Evolutionary conservation across 2,113 vertebrate genomes (phyloP).

Genomic region (Heterochromis multidens): DNA sequence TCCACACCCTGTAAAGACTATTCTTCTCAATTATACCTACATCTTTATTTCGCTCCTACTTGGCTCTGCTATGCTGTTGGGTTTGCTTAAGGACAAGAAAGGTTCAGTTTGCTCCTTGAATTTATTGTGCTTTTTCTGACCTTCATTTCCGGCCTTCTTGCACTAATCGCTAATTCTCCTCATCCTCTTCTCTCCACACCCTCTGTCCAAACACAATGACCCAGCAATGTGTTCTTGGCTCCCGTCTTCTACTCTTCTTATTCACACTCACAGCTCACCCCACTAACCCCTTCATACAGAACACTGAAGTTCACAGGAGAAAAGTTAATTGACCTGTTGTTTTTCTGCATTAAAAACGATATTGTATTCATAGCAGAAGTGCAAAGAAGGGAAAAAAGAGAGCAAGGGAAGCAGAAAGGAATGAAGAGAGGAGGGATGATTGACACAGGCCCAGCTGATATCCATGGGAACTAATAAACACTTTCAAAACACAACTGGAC

Average conservation of each 20-base stretch:
- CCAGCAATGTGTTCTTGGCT: conserved; percentile 4
- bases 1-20: not conserved
- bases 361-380: not conserved
- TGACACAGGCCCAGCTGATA: conserved; percentile 41
- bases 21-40: not conserved
- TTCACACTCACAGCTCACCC: not conserved
- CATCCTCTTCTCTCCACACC: conserved; percentile 11
- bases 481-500: conserved; percentile 60
- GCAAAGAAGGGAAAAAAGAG: not conserved
- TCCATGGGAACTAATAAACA: conserved; percentile 71
- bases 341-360: not conserved
- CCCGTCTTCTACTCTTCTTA: not conserved
- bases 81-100: conserved; percentile 36
- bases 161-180: not conserved
- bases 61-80: not conserved
- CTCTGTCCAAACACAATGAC: conserved; percentile 35
- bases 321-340: not conserved
- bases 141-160: conserved; percentile 25
- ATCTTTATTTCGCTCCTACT: not conserved
- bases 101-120: conserved; percentile 9
- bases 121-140: conserved; percentile 31
- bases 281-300: not conserved
- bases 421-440: not conserved
- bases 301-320: not conserved
- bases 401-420: conserved; percentile 1